Evolutionary conservation across 2,797 vertebrate species (phyloP).

Genomic region (Todus mexicanus): DNA sequence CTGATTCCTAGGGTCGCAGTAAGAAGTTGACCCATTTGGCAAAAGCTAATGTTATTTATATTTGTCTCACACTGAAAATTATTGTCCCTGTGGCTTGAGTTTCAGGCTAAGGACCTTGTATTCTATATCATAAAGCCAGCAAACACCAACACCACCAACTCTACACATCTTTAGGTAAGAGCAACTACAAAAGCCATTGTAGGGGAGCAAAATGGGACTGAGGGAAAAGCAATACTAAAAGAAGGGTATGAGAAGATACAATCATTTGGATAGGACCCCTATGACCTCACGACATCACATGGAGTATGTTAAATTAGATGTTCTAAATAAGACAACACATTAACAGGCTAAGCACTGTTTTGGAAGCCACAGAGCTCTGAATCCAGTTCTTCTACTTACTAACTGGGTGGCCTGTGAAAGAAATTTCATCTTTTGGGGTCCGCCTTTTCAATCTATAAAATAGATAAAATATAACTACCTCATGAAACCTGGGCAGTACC

Average conservation of each 20-base stretch:
- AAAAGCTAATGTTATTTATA: slow-evolving; percentile 18
- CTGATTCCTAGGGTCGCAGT: not conserved
- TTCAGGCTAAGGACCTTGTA: not conserved
- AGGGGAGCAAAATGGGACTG: not conserved
- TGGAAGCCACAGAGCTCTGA: slow-evolving; percentile 21
- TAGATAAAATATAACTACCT: not conserved
- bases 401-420: slow-evolving; percentile 16
- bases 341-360: slow-evolving; percentile 32
- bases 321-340: slow-evolving; percentile 28
- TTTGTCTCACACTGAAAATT: slow-evolving; percentile 21
- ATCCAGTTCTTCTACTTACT: slow-evolving; percentile 14
- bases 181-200: not conserved
- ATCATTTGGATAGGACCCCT: not conserved
- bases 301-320: not conserved
- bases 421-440: not conserved
- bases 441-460: not conserved
- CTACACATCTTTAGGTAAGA: not conserved
- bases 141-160: not conserved
- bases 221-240: not conserved
- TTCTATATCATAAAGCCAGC: not conserved
- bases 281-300: not conserved
- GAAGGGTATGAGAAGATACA: not conserved
- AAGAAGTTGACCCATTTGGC: slow-evolving; percentile 46
- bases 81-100: not conserved
- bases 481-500: not conserved